phyloP scores from a whole-genome alignment of 2,888 invertebrate genomes.

The Melanophora roralis region DNA sequence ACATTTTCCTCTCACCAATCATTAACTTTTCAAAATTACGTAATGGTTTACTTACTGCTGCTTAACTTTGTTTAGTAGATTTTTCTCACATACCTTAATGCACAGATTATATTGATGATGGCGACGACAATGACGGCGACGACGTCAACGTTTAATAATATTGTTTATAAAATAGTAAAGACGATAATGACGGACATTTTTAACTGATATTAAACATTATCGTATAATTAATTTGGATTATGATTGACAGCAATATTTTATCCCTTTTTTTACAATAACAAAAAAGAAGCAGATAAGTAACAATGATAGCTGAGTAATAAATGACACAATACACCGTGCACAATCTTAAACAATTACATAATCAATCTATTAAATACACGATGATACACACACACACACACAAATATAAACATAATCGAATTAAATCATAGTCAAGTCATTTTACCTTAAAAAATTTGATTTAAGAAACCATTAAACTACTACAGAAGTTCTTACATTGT shows the following conservation, averaged over 20 bases:
- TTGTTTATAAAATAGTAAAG: background rate
- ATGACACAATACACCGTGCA: constrained; percentile 34
- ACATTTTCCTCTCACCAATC: background rate
- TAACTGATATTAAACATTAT: constrained; percentile 59
- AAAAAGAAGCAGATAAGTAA: background rate
- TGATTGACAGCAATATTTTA: constrained; percentile 61
- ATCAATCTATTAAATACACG: constrained; percentile 18
- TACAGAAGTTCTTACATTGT: constrained; percentile 33
- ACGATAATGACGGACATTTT: constrained; percentile 56
- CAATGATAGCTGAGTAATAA: constrained; percentile 15
- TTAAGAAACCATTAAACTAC: background rate
- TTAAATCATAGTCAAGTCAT: constrained; percentile 41
- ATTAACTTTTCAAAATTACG: background rate
- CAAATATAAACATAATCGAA: constrained; percentile 14
- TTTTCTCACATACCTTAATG: constrained; percentile 28
- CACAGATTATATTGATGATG: constrained; percentile 27
- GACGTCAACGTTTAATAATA: no score
- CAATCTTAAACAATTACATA: constrained; percentile 12
- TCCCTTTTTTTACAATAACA: constrained; percentile 46
- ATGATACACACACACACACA: background rate
- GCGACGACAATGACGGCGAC: background rate
- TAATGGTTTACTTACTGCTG: background rate
- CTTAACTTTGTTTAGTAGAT: background rate
- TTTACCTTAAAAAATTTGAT: constrained; percentile 11
- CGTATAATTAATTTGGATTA: constrained; percentile 62